Evolutionary conservation across 2,797 vertebrate genomes (phyloP), one percentile per base, ranked within the genome.

Genomic region (Caiman crocodilus): DNA sequence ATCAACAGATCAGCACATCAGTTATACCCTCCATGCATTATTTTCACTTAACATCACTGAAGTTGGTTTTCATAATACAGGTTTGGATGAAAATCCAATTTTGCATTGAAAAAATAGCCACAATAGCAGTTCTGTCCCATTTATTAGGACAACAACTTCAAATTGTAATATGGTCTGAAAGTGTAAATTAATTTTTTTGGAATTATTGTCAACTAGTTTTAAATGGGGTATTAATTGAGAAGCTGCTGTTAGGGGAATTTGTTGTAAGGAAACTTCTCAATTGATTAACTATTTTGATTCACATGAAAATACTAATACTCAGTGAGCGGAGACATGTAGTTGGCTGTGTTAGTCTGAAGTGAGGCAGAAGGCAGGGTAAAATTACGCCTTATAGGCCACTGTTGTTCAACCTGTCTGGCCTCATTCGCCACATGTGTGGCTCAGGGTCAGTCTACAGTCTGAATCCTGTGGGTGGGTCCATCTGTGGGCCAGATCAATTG

Each of bases 101-200:
- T 87, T 92, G 79, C 42, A n/a, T 12, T 63, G 23, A 73, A 79
- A 78, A 73, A 79, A 76, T 42, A 64, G 21, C 25, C 15, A 65
- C 64, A 81, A 35, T 56, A 17, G 26, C 67, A 59, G 75, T 69
- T 78, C 10, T 56, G 88, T 42, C 42, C 42, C 42, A 42, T 90
- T 75, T 26, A 25, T 76, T 74, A 89, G 7, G 20, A 59, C 23
- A 56, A 18, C 50, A 7, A 86, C 76, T 10, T 85, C 56, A 92
- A 50, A 91, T 82, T 93, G 50, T 84, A 87, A 13, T 84, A 83
- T 89, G 7, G 17, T n/a, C 57, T 32, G 30, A 91, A 91, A 92
- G 57, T 76, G 3, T 80, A 84, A 25, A 80, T 61, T 82, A 92
- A 82, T 91, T 92, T 91, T 91, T 42, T 59, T 63, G 82, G 59